Evolutionary conservation across 2,888 invertebrate species (phyloP), one percentile per base, ranked within the genome.

Genomic region (Sturmia bella): DNA sequence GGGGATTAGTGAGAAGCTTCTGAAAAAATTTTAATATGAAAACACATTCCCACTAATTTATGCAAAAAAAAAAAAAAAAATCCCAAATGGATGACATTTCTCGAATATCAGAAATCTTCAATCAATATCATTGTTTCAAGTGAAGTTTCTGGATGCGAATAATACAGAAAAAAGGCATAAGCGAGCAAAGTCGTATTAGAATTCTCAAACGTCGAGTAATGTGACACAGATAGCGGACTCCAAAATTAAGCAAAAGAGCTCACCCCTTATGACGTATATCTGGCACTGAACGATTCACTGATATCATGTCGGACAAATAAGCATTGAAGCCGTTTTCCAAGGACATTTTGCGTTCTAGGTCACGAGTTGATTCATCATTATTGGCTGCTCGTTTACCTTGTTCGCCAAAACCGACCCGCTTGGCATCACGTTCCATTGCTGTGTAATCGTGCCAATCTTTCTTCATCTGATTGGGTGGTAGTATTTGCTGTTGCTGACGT

Each of bases 271-370:
- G 93, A 32, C 96, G 91, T 75, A 96, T 96, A 88, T 96, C 96
- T 0, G 95, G 95, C 50, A 96, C 81, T 0, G 98, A 95, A 64
- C 99, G 93, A 90, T 98, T 96, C 17, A 99, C 87, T 0, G 98
- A 94, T 85, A 99, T 98, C 87, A 94, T 94, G 91, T 99, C 99
- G 89, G 98, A 98, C 19, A 97, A 93, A 1, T 96, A 94, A 0
- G 96, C 99, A 90, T 99, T 98, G 89, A 98, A 99, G 0, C 99
- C 99, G 89, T 99, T 99, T 15, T 95, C 96, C 86, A 95, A 92
- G 88, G 96, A 98, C 41, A 98, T 91, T 37, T 80, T 84, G 3
- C 85, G 86, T 68, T 93, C 92, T 66, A 95, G 93, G 86, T 96
- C 96, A 19, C 93, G 87, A 0, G 91, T 89, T 13, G 93, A 93